These are phyloP conservation scores for Diprion similis DNA, from an alignment of 1,140 invertebrate species.

Conservation along the genomic window DNA sequence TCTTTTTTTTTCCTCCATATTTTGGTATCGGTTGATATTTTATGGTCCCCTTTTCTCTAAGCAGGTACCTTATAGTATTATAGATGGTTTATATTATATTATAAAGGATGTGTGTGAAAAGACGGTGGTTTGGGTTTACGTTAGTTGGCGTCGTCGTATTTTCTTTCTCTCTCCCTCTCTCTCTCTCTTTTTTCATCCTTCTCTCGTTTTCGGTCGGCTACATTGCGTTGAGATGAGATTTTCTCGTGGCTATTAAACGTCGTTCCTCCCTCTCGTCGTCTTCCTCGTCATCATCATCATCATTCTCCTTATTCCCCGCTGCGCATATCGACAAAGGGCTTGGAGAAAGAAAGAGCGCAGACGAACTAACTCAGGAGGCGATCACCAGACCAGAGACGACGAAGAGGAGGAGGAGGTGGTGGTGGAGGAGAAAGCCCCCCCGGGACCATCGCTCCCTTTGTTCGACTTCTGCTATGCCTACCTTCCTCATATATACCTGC, in stretches of 20 bases:
- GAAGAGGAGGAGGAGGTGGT: neutral
- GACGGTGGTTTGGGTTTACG: neutral
- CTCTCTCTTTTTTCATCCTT: neutral
- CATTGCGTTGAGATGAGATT: neutral
- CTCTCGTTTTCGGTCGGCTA: neutral
- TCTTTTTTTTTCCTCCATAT: no score
- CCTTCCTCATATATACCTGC: no score
- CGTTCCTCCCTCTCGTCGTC: no score
- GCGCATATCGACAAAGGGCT: neutral
- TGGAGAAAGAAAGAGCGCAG: neutral
- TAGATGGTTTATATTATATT: no score
- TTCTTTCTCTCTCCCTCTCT: neutral
- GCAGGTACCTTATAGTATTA: no score
- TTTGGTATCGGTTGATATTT: no score
- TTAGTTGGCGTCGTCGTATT: neutral
- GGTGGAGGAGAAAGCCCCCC: no score
- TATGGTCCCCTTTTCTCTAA: no score
- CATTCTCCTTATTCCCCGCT: no score
- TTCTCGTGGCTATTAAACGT: no score
- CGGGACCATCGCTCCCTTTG: slow-evolving; percentile 1
- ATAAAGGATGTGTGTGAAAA: neutral
- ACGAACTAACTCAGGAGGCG: no score
- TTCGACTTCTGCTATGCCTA: neutral
- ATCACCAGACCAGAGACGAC: neutral
- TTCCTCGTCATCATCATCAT: no score